Evolutionary conservation across 1,140 invertebrate genomes (phyloP).

Genomic region (Bombus waltoni): DNA sequence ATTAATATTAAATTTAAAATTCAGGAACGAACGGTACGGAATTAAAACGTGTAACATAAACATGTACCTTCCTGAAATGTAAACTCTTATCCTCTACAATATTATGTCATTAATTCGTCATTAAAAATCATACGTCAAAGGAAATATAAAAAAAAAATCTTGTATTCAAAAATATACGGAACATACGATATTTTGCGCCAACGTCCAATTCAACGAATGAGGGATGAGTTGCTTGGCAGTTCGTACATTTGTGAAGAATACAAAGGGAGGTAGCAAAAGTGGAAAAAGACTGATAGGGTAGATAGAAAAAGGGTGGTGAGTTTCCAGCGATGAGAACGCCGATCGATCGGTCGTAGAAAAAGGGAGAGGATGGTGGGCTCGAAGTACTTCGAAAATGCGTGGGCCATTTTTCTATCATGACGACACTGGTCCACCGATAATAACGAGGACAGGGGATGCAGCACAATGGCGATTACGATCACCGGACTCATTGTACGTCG

Average conservation of each 20-base stretch:
- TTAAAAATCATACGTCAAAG: not conserved
- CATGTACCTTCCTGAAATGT: not conserved
- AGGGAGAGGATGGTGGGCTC: slow-evolving; percentile 6
- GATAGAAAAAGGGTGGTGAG: slow-evolving; percentile 51
- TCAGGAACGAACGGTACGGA: not conserved
- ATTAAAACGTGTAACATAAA: not conserved
- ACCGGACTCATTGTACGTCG: slow-evolving; percentile 59
- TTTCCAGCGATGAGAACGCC: slow-evolving; percentile 48
- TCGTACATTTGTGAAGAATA: slow-evolving; percentile 9
- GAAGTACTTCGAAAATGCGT: slow-evolving; percentile 62
- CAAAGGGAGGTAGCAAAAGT: slow-evolving; percentile 4
- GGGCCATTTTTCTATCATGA: slow-evolving; percentile 65
- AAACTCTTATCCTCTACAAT: not conserved
- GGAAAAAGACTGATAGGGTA: not conserved
- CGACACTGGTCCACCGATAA: slow-evolving; percentile 53
- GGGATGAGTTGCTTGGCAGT: too few relatives aligned
- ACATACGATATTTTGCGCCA: not conserved
- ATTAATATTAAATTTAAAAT: not conserved
- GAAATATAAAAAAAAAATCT: not conserved
- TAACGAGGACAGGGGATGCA: slow-evolving; percentile 51
- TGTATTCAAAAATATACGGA: too few relatives aligned
- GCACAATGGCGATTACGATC: slow-evolving; percentile 70
- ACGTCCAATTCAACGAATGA: not conserved
- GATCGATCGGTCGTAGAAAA: slow-evolving; percentile 59
- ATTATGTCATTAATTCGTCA: not conserved